These are phyloP conservation scores for Ahaetulla prasina DNA, from an alignment of 2,113 vertebrate genomes.

Conservation along the genomic window DNA sequence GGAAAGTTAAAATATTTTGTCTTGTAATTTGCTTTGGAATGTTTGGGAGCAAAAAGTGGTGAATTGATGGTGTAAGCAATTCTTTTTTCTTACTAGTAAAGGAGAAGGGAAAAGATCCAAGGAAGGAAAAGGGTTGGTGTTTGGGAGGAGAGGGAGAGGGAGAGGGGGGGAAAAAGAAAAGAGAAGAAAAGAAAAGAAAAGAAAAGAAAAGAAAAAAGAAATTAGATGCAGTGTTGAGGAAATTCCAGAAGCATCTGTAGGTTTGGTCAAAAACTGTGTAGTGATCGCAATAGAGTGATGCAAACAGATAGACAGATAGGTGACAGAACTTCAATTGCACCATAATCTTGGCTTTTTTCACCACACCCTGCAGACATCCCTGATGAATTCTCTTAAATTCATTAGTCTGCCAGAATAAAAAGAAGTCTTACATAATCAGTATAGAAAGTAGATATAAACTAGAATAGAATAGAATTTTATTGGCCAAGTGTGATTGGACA, in stretches of 20 bases:
- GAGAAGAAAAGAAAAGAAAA: too few relatives aligned
- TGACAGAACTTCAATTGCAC: neutral
- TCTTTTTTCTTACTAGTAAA: neutral
- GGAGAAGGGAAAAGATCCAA: too few relatives aligned
- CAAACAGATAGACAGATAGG: neutral
- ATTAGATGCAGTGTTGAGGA: neutral
- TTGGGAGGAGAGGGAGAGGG: too few relatives aligned
- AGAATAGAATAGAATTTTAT: too few relatives aligned
- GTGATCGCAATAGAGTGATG: neutral
- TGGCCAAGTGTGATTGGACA: too few relatives aligned
- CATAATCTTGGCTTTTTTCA: neutral
- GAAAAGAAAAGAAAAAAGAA: neutral
- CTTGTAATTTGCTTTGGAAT: neutral
- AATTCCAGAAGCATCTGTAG: neutral
- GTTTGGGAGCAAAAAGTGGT: neutral
- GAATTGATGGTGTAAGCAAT: neutral
- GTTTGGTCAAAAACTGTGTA: neutral
- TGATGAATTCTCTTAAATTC: neutral
- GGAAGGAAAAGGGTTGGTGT: too few relatives aligned
- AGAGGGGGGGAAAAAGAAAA: neutral
- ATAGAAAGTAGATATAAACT: neutral
- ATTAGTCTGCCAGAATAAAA: neutral
- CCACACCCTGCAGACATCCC: neutral
- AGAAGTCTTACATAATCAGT: neutral
- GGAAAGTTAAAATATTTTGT: neutral